Conservation (phyloP, 2,888 invertebrate genomes). For the Drosophila ochracea region DNA sequence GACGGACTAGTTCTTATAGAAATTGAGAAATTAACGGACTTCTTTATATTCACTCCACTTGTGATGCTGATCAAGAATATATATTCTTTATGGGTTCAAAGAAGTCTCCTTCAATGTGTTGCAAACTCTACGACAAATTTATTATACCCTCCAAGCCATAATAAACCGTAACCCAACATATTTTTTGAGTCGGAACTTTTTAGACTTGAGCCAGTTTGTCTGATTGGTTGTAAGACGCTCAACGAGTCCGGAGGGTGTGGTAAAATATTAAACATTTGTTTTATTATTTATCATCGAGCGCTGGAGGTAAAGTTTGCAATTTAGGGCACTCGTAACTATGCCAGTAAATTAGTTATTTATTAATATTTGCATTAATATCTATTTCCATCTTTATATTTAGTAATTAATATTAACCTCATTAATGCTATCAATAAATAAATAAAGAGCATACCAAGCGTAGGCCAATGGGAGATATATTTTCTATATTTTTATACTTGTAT, state of each 20-base stretch:
- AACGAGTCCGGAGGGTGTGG: neutral
- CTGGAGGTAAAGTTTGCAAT: neutral
- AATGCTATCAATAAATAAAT: neutral
- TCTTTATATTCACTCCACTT: neutral
- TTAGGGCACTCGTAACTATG: neutral
- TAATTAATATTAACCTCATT: neutral
- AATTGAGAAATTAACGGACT: neutral
- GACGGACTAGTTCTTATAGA: neutral
- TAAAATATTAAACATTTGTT: slow-evolving; percentile 1
- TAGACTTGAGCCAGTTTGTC: slow-evolving; percentile 3
- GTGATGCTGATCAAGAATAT: neutral
- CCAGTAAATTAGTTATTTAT: neutral
- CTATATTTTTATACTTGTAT: neutral
- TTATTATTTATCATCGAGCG: neutral
- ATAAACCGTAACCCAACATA: neutral
- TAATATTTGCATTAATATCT: too few relatives aligned
- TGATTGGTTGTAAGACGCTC: slow-evolving; percentile 10
- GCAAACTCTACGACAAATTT: neutral
- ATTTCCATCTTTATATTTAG: neutral
- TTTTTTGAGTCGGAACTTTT: neutral
- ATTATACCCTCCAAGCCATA: neutral
- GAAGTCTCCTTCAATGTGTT: neutral
- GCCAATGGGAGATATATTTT: neutral
- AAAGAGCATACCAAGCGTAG: neutral
- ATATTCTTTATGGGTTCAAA: neutral